Base-by-base conservation (phyloP, 2,888 invertebrate genomes). In the Polyommatus icarus region DNA sequence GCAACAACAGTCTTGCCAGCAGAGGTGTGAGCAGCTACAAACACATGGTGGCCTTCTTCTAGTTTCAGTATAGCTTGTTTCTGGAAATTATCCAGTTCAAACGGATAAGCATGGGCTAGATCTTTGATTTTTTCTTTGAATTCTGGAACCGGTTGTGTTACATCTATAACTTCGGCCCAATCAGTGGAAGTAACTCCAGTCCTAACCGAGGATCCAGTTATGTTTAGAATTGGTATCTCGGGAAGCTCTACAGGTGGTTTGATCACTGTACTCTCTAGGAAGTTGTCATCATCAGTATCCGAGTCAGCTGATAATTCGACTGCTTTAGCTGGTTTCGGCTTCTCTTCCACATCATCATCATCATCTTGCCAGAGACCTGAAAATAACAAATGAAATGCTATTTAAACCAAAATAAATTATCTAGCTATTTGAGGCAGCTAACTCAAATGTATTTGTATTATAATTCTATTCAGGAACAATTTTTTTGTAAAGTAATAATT, bases 1-100 rank as follows among this genome's bases (percentile, higher is more conserved):
- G 99, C 99, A 0, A 99, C 99, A 0, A 99, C 99, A 0, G 99
- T 99, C 94, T 99, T 99, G 36, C 98, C 98, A 0, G 99, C 99
- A 0, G 99, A 99, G 0, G 99, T 99, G 87, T 99, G 99, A 0
- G 99, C 99, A 0, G 99, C 99, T 0, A 99, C 99, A 90, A 99
- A 99, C 0, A 99, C 98, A 88, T 98, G 98, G 84, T 98, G 97
- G 18, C 98, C 97, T 84, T 98, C 97, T 91, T 99, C 99, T 78
- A 99, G 91, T 88, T 98, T 98, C 7, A 99, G 91, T 79, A 99
- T 98, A 0, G 99, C 99, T 95, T 98, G 97, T 91, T 99, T 99
- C 88, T 99, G 99, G 88, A 99, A 99, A 36, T 96, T 97, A 90
- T 99, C 99, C 85, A 99, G 94, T 85, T 99, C 98, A 91, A 99